phyloP scores from a whole-genome alignment of 2,888 invertebrate genomes.

The Caenorhabditis uteleia region DNA sequence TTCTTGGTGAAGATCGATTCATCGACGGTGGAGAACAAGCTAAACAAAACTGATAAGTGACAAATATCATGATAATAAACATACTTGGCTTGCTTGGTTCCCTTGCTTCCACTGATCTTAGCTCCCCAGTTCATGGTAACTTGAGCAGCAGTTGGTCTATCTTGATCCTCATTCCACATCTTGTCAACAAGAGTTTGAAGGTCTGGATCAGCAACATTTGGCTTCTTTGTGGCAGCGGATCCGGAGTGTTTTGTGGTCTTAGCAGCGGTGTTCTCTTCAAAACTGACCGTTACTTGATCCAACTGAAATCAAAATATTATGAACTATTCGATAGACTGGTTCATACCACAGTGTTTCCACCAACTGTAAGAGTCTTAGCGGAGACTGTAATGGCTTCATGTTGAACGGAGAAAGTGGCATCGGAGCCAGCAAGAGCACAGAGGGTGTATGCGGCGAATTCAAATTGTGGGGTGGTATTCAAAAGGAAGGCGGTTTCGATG shows the following conservation, averaged over 20 bases:
- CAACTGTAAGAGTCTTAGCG: slow-evolving; percentile 9
- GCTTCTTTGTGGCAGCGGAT: slow-evolving; percentile 38
- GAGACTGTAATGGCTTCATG: slow-evolving; percentile 34
- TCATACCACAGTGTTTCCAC: slow-evolving; percentile 36
- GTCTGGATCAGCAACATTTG: slow-evolving; percentile 22
- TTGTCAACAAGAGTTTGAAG: slow-evolving; percentile 55
- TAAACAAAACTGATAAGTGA: slow-evolving; percentile 21
- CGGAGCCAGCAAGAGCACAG: slow-evolving; percentile 51
- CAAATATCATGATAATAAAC: background rate
- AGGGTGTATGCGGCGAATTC: slow-evolving; percentile 63
- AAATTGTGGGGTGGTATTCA: slow-evolving; percentile 61
- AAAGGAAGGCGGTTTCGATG: slow-evolving; percentile 52
- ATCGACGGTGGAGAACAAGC: slow-evolving; percentile 58
- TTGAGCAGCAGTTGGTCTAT: slow-evolving; percentile 48
- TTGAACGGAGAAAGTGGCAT: slow-evolving; percentile 24
- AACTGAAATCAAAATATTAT: slow-evolving; percentile 12
- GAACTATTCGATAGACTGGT: background rate
- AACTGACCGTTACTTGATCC: slow-evolving; percentile 27
- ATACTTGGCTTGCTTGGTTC: slow-evolving; percentile 37
- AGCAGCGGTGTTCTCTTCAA: slow-evolving; percentile 15
- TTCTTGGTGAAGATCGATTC: slow-evolving; percentile 59
- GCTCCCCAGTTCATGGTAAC: slow-evolving; percentile 61
- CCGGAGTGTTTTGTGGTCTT: slow-evolving; percentile 34
- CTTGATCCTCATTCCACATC: slow-evolving; percentile 61
- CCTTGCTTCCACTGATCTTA: slow-evolving; percentile 45